A percentile compares a stretch with the other conserved stretches of the same genome.
Evolutionary conservation across 2,113 vertebrate genomes (phyloP).

Genomic region (Todiramphus saurophagus): DNA sequence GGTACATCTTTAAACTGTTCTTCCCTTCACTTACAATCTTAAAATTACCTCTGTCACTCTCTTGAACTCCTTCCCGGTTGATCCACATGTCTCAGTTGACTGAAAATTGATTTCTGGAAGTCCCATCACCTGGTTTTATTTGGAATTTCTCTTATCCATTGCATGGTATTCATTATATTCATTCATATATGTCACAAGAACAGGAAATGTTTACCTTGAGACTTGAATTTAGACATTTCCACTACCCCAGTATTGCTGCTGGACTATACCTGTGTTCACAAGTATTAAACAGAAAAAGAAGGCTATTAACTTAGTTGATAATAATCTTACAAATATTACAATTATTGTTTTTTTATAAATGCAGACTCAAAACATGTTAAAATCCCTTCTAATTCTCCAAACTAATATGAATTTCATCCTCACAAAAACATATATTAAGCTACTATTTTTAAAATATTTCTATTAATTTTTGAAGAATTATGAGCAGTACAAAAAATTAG

Average conservation of each 20-base stretch:
- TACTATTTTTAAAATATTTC: background rate
- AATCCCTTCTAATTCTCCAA: background rate
- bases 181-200: background rate
- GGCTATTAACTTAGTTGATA: background rate
- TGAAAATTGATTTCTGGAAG: background rate
- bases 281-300: background rate
- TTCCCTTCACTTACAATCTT: background rate
- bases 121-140: background rate
- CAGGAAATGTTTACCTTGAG: background rate
- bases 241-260: background rate
- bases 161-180: background rate
- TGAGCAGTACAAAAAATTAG: background rate
- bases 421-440: background rate
- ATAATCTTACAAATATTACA: background rate
- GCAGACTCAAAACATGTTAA: background rate
- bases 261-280: background rate
- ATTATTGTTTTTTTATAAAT: background rate
- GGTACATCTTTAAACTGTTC: background rate
- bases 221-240: background rate
- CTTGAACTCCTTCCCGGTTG: background rate
- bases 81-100: background rate
- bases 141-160: background rate
- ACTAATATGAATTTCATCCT: background rate
- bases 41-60: background rate
- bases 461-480: background rate